A percentile compares a stretch with the other conserved stretches of the same genome.
phyloP scores from a whole-genome alignment of 1,140 invertebrate genomes.

The Mylabris phalerata region DNA sequence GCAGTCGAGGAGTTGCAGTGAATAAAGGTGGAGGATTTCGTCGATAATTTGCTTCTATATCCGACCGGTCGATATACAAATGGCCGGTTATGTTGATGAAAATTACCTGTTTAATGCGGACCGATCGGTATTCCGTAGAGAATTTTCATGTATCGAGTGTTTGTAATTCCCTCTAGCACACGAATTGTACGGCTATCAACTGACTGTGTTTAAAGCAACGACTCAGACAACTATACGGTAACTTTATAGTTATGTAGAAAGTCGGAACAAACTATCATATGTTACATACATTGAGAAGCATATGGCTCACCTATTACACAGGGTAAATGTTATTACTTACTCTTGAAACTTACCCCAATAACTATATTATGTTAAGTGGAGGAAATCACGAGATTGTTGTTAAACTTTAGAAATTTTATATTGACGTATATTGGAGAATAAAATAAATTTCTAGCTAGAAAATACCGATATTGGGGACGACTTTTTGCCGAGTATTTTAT shows the following conservation, averaged over 20 bases:
- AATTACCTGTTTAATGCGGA: not conserved
- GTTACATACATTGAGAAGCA: conserved; percentile 10
- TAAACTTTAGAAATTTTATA: not conserved
- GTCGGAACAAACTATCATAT: conserved; percentile 12
- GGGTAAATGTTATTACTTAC: conserved; percentile 5
- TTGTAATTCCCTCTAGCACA: too few relatives aligned
- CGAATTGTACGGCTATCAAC: too few relatives aligned
- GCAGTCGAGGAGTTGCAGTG: too few relatives aligned
- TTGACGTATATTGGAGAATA: not conserved
- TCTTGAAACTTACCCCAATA: not conserved
- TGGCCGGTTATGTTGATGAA: too few relatives aligned
- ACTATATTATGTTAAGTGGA: conserved; percentile 1
- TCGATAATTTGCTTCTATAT: too few relatives aligned
- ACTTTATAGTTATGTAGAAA: conserved; percentile 14
- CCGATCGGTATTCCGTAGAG: not conserved
- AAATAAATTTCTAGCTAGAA: too few relatives aligned
- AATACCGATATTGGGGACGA: too few relatives aligned
- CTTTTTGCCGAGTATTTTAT: too few relatives aligned
- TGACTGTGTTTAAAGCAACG: too few relatives aligned
- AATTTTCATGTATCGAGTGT: not conserved
- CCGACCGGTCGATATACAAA: too few relatives aligned
- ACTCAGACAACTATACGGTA: conserved; percentile 5
- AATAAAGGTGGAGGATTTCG: too few relatives aligned
- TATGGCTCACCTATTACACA: conserved; percentile 1
- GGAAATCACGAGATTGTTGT: conserved; percentile 1